phyloP scores from a whole-genome alignment of 2,888 invertebrate genomes.

The Lingula anatina region DNA sequence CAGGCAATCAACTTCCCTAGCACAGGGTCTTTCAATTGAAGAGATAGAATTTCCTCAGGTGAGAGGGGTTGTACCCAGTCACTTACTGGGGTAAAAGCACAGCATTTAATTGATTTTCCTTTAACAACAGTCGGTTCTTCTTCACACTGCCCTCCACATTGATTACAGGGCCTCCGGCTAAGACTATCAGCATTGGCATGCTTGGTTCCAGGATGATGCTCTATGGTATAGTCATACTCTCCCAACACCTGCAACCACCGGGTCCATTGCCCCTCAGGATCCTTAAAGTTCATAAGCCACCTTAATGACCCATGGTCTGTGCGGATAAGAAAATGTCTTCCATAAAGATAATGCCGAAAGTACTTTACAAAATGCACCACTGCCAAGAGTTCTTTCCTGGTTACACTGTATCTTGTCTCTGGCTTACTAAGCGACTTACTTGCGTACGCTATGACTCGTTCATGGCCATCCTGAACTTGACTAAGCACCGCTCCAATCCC shows the following conservation, averaged over 20 bases:
- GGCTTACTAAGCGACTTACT: slow-evolving; percentile 7
- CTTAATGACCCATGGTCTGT: slow-evolving; percentile 11
- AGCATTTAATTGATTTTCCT: too few species aligned
- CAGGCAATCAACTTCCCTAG: not conserved
- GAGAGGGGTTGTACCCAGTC: too few species aligned
- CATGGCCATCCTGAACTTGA: slow-evolving; percentile 9
- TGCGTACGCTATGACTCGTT: slow-evolving; percentile 10
- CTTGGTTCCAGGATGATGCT: slow-evolving; percentile 6
- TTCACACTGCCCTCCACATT: too few species aligned
- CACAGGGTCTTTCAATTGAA: not conserved
- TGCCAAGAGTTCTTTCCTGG: slow-evolving; percentile 11
- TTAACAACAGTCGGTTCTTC: too few species aligned
- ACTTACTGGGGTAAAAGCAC: too few species aligned
- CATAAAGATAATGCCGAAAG: slow-evolving; percentile 12
- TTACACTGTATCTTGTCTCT: slow-evolving; percentile 10
- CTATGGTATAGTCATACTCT: slow-evolving; percentile 5
- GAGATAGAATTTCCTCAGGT: not conserved
- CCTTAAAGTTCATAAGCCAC: slow-evolving; percentile 9
- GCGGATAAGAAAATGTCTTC: slow-evolving; percentile 8
- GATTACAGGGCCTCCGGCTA: slow-evolving; percentile 3
- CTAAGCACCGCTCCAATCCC: slow-evolving; percentile 12
- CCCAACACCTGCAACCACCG: slow-evolving; percentile 6
- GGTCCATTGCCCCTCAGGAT: slow-evolving; percentile 7
- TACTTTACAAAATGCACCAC: slow-evolving; percentile 8
- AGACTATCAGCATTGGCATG: slow-evolving; percentile 10